These are phyloP conservation scores for Limanda limanda DNA, from an alignment of 2,113 vertebrate species.

Conservation along the genomic window DNA sequence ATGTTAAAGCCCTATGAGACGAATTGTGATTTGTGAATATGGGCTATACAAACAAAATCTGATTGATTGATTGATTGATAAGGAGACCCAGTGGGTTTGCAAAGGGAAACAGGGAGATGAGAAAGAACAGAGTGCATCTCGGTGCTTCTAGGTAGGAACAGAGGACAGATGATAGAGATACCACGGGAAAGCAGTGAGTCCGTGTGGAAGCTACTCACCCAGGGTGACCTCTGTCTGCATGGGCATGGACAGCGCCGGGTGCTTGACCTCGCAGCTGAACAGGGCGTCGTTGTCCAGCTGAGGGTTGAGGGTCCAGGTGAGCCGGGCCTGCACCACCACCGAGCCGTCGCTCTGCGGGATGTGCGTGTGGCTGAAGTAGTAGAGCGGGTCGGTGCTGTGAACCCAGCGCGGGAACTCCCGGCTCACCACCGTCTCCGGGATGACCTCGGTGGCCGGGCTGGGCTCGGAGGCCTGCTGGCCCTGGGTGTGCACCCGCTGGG, in stretches of 20 bases:
- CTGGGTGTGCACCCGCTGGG: constrained; percentile 77
- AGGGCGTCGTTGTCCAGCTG: constrained; percentile 96
- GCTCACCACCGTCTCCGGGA: constrained; percentile 97
- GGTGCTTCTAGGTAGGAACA: no score
- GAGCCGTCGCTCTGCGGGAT: constrained; percentile 93
- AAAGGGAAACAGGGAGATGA: no score
- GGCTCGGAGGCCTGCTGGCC: constrained; percentile 81
- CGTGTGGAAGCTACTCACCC: constrained; percentile 82
- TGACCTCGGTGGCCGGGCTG: constrained; percentile 86
- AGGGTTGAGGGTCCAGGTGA: constrained; percentile 97
- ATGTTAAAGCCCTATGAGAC: no score
- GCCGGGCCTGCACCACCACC: constrained; percentile 92
- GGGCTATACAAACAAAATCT: no score
- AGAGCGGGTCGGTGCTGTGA: constrained; percentile 90
- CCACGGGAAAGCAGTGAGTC: constrained; percentile 7
- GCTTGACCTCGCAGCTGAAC: constrained; percentile 99
- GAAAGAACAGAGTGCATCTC: no score
- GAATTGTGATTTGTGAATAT: no score
- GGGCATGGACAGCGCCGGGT: constrained; percentile 96
- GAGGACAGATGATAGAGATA: neutral
- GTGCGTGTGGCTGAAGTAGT: constrained; percentile 92
- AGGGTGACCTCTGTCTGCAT: constrained; percentile 97
- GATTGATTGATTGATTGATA: no score
- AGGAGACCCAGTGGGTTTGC: no score
- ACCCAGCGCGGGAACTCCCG: constrained; percentile 97